Conservation (phyloP, 2,113 vertebrate genomes). For the Corythaeola cristata region DNA sequence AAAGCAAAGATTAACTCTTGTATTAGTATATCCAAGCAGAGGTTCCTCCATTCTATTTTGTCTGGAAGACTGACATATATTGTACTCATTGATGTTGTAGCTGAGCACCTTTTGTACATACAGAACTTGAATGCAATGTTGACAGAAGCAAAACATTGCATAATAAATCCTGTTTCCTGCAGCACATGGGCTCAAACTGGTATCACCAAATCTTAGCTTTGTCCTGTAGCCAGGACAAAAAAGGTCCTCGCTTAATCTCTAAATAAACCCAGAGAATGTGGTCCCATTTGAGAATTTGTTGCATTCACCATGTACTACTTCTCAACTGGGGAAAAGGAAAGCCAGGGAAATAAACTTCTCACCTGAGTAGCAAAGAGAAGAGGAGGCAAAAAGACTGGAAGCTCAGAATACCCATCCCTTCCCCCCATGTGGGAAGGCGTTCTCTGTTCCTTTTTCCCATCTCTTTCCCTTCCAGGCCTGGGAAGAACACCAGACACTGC, state of each 20-base stretch:
- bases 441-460: not conserved
- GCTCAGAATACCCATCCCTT: not conserved
- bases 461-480: not conserved
- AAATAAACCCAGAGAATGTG: not conserved
- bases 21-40: not conserved
- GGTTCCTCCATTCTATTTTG: not conserved
- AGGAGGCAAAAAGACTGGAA: not conserved
- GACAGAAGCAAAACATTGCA: not conserved
- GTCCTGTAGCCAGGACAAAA: not conserved
- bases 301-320: not conserved
- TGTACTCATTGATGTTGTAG: not conserved
- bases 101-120: not conserved
- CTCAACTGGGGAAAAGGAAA: not conserved
- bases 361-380: not conserved
- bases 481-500: not conserved
- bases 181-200: not conserved
- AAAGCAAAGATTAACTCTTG: not conserved
- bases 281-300: not conserved
- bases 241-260: not conserved
- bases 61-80: not conserved
- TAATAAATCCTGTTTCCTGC: not conserved
- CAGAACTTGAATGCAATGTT: not conserved
- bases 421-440: not conserved
- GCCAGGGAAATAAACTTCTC: not conserved
- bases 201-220: not conserved